A percentile compares a stretch with the other conserved stretches of the same genome.
Conservation (phyloP, 2,113 vertebrate species). For the Cathartes aura region DNA sequence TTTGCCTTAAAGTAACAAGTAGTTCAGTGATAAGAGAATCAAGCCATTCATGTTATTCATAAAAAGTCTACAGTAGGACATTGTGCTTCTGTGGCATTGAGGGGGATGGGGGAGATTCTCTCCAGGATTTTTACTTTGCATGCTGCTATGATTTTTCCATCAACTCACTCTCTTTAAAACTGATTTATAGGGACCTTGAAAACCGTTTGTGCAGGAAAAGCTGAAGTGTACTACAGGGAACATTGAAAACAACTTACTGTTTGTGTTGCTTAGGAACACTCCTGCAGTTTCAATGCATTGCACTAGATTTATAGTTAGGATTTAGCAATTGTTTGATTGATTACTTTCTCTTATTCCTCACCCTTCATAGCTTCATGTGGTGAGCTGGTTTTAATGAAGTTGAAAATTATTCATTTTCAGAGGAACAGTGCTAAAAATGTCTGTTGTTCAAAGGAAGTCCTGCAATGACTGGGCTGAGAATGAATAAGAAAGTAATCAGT, state of each 20-base stretch:
- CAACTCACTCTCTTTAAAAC: constrained; percentile 70
- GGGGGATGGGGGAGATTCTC: background rate
- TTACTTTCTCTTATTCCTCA: constrained; percentile 68
- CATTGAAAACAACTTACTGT: constrained; percentile 68
- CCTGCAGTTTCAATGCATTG: constrained; percentile 58
- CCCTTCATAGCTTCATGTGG: constrained; percentile 51
- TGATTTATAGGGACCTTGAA: constrained; percentile 76
- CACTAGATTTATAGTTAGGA: constrained; percentile 71
- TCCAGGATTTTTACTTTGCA: constrained; percentile 52
- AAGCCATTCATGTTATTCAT: background rate
- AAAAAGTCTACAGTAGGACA: background rate
- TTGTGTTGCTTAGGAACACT: constrained; percentile 74
- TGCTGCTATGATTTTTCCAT: constrained; percentile 71
- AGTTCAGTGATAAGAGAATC: background rate
- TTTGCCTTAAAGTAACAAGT: background rate
- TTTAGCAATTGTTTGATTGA: constrained; percentile 76
- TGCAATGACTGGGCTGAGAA: constrained; percentile 47
- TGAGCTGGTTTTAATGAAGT: constrained; percentile 68
- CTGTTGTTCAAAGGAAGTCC: constrained; percentile 40
- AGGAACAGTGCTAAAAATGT: constrained; percentile 33
- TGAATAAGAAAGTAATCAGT: constrained; percentile 64
- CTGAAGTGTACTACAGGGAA: constrained; percentile 71
- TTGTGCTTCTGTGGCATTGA: background rate
- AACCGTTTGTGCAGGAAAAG: constrained; percentile 74
- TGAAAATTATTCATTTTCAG: constrained; percentile 69